These are phyloP conservation scores for Wiebesia pumilae DNA, from an alignment of 1,140 invertebrate species.

Conservation along the genomic window DNA sequence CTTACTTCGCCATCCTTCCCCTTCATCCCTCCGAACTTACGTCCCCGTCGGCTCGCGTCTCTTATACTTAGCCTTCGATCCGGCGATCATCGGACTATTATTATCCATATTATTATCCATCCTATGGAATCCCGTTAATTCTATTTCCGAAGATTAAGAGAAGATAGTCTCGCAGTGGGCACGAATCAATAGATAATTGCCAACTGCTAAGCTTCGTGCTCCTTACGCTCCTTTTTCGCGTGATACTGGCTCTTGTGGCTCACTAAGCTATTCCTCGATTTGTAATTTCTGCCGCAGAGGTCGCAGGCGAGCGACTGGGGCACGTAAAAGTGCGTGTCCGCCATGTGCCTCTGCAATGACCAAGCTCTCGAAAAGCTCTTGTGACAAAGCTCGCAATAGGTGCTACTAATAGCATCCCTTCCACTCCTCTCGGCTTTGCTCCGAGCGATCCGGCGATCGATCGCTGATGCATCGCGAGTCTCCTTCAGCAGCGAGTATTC, in stretches of 20 bases:
- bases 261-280: constrained; percentile 75
- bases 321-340: constrained; percentile 76
- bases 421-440: not conserved
- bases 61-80: not conserved
- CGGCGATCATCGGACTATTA: not conserved
- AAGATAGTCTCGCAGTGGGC: not conserved
- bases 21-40: not conserved
- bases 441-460: not conserved
- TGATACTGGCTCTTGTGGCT: constrained; percentile 77
- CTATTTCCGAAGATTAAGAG: not conserved
- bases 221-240: constrained; percentile 67
- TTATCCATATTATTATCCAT: too few relatives aligned
- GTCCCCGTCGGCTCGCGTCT: not conserved
- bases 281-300: constrained; percentile 74
- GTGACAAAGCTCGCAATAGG: constrained; percentile 73
- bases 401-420: constrained; percentile 56
- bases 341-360: constrained; percentile 76
- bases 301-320: constrained; percentile 75
- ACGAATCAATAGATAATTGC: constrained; percentile 57
- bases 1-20: not conserved
- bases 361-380: constrained; percentile 76
- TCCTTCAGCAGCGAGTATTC: not conserved
- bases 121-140: not conserved
- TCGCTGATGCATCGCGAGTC: not conserved
- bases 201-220: constrained; percentile 56